Conservation (phyloP, 2,797 vertebrate genomes). For the Podargus strigoides region DNA sequence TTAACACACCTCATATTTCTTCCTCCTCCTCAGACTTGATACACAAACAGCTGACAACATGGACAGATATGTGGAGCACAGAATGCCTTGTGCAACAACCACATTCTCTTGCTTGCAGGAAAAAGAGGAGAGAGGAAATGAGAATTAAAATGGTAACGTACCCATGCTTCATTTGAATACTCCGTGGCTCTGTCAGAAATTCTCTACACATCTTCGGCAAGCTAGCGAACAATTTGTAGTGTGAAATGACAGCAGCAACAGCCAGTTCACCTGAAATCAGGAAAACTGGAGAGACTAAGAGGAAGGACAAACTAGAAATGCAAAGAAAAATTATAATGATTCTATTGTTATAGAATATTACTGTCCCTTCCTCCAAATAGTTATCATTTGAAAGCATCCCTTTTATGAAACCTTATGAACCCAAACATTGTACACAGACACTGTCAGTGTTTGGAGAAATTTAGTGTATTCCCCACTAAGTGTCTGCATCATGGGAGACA, state of each 20-base stretch:
- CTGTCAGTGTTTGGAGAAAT: background rate
- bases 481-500: background rate
- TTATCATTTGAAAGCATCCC: background rate
- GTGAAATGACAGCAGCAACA: background rate
- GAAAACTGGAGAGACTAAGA: background rate
- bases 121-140: conserved; percentile 14
- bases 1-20: conserved; percentile 20
- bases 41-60: conserved; percentile 36
- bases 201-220: background rate
- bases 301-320: background rate
- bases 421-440: background rate
- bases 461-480: background rate
- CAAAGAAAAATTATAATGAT: background rate
- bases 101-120: background rate
- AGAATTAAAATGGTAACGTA: background rate
- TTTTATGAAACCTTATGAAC: background rate
- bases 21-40: conserved; percentile 26
- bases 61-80: conserved; percentile 6
- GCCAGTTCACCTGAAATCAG: background rate
- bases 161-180: background rate
- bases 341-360: background rate
- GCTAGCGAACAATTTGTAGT: background rate
- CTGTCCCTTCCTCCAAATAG: background rate
- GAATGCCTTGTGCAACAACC: conserved; percentile 36
- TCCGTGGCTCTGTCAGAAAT: background rate